Conservation (phyloP, 2,113 vertebrate species). For the Mormyrus iriodes region DNA sequence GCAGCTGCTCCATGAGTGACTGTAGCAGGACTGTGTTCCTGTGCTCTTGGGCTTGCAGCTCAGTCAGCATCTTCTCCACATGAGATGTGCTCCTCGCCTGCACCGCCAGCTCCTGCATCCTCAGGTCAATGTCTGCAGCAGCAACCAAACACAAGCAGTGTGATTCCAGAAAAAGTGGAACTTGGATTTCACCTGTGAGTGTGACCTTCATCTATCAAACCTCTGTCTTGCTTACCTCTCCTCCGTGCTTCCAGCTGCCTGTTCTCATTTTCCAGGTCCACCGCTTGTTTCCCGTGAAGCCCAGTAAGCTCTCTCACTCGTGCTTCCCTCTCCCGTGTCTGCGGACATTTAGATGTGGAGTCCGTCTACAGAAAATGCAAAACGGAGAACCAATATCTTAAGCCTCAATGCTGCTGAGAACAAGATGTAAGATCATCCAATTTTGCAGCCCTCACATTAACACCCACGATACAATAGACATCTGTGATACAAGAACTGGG, state of each 20-base stretch:
- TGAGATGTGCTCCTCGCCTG: slow-evolving; percentile 32
- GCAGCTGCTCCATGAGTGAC: slow-evolving; percentile 39
- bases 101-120: slow-evolving; percentile 33
- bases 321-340: slow-evolving; percentile 18
- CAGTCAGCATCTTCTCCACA: slow-evolving; percentile 39
- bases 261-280: slow-evolving; percentile 30
- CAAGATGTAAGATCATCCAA: not conserved
- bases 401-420: not conserved
- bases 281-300: slow-evolving; percentile 26
- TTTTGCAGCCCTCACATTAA: not conserved
- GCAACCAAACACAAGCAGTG: not conserved
- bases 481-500: not conserved
- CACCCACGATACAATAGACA: not conserved
- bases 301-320: slow-evolving; percentile 30
- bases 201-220: not conserved
- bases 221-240: slow-evolving; percentile 29
- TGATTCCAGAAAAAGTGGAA: not conserved
- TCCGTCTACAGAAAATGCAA: slow-evolving; percentile 19
- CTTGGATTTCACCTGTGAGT: not conserved
- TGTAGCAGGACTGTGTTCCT: slow-evolving; percentile 39
- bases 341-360: slow-evolving; percentile 9
- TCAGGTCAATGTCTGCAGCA: slow-evolving; percentile 29
- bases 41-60: slow-evolving; percentile 42
- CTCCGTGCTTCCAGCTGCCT: slow-evolving; percentile 37
- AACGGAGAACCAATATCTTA: not conserved